Evolutionary conservation across 2,888 invertebrate species (phyloP).

Genomic region (Eretmocerus hayati): DNA sequence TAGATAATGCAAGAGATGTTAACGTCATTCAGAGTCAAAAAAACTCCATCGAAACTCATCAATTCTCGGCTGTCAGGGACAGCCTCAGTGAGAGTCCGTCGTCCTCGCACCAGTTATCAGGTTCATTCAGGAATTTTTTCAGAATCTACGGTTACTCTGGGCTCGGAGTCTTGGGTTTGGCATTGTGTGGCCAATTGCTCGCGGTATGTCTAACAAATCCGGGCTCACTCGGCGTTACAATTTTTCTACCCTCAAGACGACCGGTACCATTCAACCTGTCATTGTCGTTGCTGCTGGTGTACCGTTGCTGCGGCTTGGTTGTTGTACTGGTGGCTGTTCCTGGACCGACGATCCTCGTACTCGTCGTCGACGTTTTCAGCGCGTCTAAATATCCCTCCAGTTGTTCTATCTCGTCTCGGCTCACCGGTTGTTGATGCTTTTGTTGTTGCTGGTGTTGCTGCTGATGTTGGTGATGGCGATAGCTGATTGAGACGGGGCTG

Average conservation of each 20-base stretch:
- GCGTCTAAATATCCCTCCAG: constrained; percentile 40
- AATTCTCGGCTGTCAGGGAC: no score
- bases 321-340: not conserved
- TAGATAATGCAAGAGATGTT: no score
- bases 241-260: no score
- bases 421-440: constrained; percentile 3
- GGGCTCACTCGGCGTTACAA: constrained; percentile 65
- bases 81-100: no score
- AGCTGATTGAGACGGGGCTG: not conserved
- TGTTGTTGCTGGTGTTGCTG: no score
- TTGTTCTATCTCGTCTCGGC: constrained; percentile 40
- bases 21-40: no score
- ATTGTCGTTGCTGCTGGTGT: no score
- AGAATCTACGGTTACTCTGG: no score
- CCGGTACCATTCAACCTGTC: no score
- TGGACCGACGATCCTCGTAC: not conserved
- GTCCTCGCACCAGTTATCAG: no score
- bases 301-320: not conserved
- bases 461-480: not conserved
- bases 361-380: constrained; percentile 27
- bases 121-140: no score
- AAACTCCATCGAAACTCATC: no score
- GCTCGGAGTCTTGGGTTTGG: not conserved
- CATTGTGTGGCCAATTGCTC: constrained; percentile 53
- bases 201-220: constrained; percentile 69